Evolutionary conservation across 2,113 vertebrate species (phyloP).

Genomic region (Terrapene triunguis): DNA sequence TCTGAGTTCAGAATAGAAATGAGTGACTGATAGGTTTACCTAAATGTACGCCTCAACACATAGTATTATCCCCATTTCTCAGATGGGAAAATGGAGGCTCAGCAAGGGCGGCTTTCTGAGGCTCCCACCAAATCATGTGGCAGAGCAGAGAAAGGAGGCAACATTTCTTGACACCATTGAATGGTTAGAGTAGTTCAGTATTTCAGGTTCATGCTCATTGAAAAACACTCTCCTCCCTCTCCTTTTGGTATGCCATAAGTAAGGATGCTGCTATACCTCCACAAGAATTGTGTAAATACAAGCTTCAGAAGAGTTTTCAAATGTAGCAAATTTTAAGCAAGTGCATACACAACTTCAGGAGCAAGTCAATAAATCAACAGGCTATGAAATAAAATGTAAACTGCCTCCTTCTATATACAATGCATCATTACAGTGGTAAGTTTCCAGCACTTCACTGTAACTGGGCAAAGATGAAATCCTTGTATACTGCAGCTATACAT

Average conservation of each 20-base stretch:
- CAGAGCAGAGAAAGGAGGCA: background rate
- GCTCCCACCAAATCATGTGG: background rate
- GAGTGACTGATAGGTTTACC: background rate
- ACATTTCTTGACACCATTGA: background rate
- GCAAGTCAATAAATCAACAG: background rate
- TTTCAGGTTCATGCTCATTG: background rate
- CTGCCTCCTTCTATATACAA: background rate
- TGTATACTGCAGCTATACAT: constrained; percentile 9
- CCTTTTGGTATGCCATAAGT: background rate
- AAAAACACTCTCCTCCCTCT: background rate
- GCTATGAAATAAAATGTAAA: background rate
- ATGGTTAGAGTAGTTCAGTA: background rate
- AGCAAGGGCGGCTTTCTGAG: background rate
- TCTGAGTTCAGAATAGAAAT: background rate
- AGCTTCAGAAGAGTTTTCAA: background rate
- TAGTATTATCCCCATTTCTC: background rate
- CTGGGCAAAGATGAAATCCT: background rate
- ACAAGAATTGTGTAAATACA: background rate
- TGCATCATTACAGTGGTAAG: background rate
- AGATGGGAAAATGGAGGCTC: background rate
- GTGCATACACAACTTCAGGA: background rate
- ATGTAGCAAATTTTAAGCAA: background rate
- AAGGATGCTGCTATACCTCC: background rate
- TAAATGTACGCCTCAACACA: background rate
- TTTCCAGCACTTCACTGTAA: background rate